Base-by-base conservation (phyloP, 92 coral and sea anemone species). In the Parazoanthus atlanticus region DNA sequence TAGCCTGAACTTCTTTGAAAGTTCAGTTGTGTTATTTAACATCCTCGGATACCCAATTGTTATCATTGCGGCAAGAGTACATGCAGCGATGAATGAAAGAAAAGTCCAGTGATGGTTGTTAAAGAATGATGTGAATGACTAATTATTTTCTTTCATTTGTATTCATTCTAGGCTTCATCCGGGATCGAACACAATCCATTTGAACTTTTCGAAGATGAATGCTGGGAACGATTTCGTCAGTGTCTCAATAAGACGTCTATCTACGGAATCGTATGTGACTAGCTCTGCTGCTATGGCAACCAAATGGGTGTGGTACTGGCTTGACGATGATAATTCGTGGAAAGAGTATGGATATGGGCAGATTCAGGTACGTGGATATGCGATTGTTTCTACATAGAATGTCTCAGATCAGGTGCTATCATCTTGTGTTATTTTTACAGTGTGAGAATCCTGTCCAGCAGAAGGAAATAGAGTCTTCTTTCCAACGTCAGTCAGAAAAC, bases 241-340 rank as follows among this genome's bases (percentile, higher is more conserved):
- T 56, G 89, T 91, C 21, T 32, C 41, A 70, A 36, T 91, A 79
- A 86, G 89, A 40, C 90, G 96, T 34, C 94, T 92, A 33, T 94
- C 93, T 54, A 94, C 96, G 5, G 88, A 88, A 79, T 92, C 96
- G 12, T 86, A 65, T 33, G 90, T 81, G 8, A 86, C 32, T 19
- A 78, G 85, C 25, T 86, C 91, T 80, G 92, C 72, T 81, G 84
- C 87, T 65, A 73, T 92, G 58, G 84, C 91, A 32, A 94, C 98
- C 52, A 80, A 85, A 46, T 95, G 98, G 98, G 52, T 85, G 65
- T 95, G 98, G 98, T 92, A 91, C 83, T 91, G 93, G 94, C 89
- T 88, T 32, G 91, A 76, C 89, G 88, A 90, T 17, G 77, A 65
- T 34, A 46, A 78, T 9, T 69, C 23, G n/a, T 95, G 95, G 91